These are phyloP conservation scores for Halocaridina rubra DNA, from an alignment of 2,888 invertebrate genomes.

Conservation along the genomic window DNA sequence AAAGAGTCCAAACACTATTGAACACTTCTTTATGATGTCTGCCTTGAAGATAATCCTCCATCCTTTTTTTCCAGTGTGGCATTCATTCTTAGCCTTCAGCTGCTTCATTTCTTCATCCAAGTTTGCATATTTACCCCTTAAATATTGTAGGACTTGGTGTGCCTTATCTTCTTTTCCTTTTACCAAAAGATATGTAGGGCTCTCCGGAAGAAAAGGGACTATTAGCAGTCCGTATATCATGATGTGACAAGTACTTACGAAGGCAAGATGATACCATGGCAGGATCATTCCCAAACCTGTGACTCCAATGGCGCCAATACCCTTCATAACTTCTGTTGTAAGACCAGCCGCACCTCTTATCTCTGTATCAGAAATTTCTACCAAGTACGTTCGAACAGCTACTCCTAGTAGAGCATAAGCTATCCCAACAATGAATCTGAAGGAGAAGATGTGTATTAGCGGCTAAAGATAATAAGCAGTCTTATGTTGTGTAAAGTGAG, in stretches of 20 bases:
- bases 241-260: background rate
- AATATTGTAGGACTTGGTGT: background rate
- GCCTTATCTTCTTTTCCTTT: background rate
- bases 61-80: background rate
- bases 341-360: background rate
- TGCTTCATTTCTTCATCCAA: background rate
- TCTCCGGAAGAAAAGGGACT: background rate
- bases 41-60: background rate
- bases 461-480: no score
- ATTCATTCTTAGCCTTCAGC: background rate
- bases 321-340: background rate
- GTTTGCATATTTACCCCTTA: background rate
- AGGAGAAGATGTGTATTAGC: no score
- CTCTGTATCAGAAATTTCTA: background rate
- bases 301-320: background rate
- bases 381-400: background rate
- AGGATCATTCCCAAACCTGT: background rate
- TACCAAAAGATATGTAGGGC: background rate
- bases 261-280: background rate
- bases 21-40: background rate
- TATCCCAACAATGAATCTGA: background rate
- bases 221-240: background rate
- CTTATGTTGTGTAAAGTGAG: no score
- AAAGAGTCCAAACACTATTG: background rate
- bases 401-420: background rate